Evolutionary conservation across 2,113 vertebrate genomes (phyloP).

Genomic region (western clawed frog (Xenopus tropicalis)): DNA sequence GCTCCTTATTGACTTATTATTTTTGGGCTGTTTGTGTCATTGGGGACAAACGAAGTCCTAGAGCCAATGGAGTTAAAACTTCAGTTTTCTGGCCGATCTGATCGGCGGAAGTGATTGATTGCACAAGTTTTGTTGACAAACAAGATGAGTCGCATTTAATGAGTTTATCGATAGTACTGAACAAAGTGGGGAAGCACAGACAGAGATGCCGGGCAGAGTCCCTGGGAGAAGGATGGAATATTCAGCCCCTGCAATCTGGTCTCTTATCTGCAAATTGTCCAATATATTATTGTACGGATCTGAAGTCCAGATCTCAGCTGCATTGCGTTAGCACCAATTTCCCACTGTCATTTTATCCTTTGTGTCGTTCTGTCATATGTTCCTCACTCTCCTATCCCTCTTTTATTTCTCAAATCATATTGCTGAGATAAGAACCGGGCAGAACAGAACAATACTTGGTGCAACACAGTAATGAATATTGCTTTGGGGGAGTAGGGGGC

Average conservation of each 20-base stretch:
- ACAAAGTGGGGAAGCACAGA: background rate
- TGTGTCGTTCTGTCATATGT: background rate
- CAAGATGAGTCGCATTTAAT: constrained; percentile 29
- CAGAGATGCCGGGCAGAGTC: too few species aligned
- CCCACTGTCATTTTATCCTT: constrained; percentile 13
- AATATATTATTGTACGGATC: constrained; percentile 2
- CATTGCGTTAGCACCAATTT: constrained; percentile 7
- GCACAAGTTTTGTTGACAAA: constrained; percentile 28
- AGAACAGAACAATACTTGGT: constrained; percentile 2
- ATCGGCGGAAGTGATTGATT: background rate
- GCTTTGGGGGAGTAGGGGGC: background rate
- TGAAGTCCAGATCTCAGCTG: constrained; percentile 10
- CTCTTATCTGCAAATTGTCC: constrained; percentile 13
- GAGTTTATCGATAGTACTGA: constrained; percentile 14
- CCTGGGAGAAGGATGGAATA: background rate
- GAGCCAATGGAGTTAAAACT: too few species aligned
- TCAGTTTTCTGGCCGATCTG: background rate
- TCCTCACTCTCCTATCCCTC: constrained; percentile 2
- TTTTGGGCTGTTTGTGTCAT: too few species aligned
- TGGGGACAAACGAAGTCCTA: too few species aligned
- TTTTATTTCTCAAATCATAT: constrained; percentile 10
- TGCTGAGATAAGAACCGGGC: constrained; percentile 7
- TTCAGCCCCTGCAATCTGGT: background rate
- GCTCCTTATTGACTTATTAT: too few species aligned
- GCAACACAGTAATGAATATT: background rate